Evolutionary conservation across 2,888 invertebrate genomes (phyloP).

Genomic region (Lottia gigantea): DNA sequence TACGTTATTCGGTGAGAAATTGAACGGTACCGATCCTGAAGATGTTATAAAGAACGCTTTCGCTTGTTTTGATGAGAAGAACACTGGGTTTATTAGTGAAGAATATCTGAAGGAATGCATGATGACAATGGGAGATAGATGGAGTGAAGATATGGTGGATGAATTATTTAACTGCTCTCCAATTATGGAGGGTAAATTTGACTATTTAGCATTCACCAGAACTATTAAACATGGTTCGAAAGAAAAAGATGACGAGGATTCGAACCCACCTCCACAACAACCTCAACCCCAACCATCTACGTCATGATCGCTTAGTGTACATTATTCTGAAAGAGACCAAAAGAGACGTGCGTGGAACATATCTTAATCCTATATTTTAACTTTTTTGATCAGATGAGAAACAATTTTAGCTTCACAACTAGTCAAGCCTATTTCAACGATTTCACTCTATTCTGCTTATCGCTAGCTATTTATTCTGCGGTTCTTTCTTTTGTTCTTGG

Average conservation of each 20-base stretch:
- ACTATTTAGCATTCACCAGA: conserved; percentile 64
- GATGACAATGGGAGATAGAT: conserved; percentile 67
- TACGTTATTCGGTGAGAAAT: conserved; percentile 66
- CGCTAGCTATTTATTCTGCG: too few species aligned
- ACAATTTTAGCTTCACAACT: too few species aligned
- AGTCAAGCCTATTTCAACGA: too few species aligned
- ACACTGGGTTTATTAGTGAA: conserved; percentile 52
- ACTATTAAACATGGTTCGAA: conserved; percentile 64
- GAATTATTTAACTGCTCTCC: conserved; percentile 65
- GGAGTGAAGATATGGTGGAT: conserved; percentile 67
- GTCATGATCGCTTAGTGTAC: background rate
- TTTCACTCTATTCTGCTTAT: too few species aligned
- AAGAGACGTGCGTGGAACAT: background rate
- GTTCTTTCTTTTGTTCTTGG: too few species aligned
- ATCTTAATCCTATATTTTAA: too few species aligned
- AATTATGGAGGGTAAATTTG: conserved; percentile 59
- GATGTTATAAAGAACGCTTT: conserved; percentile 66
- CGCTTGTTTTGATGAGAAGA: conserved; percentile 62
- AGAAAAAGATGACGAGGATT: conserved; percentile 57
- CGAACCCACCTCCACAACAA: background rate
- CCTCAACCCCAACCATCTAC: background rate
- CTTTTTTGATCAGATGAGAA: too few species aligned
- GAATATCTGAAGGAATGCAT: conserved; percentile 62
- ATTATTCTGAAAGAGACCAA: too few species aligned
- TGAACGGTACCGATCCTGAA: conserved; percentile 67